phyloP scores from a whole-genome alignment of 2,888 invertebrate species.

The Falcaria lacertinaria region DNA sequence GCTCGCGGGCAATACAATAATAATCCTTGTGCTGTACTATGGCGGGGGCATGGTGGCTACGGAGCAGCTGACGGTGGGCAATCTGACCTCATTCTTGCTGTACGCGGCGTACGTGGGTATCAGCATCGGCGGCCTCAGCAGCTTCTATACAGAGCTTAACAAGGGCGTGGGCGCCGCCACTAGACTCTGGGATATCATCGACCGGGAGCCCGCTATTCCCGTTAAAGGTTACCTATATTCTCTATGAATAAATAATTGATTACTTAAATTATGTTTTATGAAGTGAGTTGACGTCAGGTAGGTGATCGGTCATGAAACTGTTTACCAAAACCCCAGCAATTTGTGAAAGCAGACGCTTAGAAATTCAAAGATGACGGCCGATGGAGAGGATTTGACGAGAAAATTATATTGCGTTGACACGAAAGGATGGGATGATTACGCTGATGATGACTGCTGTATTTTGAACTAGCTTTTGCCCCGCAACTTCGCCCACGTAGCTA shows the following conservation, averaged over 20 bases:
- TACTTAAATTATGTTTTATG: too few species aligned
- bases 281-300: too few species aligned
- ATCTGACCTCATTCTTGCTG: slow-evolving; percentile 94
- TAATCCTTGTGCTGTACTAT: slow-evolving; percentile 94
- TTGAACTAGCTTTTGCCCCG: too few species aligned
- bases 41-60: slow-evolving; percentile 94
- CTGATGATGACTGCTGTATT: too few species aligned
- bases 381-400: too few species aligned
- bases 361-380: too few species aligned
- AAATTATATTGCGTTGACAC: too few species aligned
- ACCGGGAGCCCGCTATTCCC: slow-evolving; percentile 88
- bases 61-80: slow-evolving; percentile 89
- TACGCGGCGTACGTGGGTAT: slow-evolving; percentile 97
- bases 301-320: too few species aligned
- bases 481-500: too few species aligned
- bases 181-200: slow-evolving; percentile 93
- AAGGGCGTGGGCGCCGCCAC: slow-evolving; percentile 95
- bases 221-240: slow-evolving; percentile 72
- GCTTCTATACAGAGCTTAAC: slow-evolving; percentile 96
- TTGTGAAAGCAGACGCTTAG: too few species aligned
- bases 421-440: too few species aligned
- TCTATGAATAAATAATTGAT: neutral
- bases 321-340: too few species aligned
- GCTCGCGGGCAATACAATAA: slow-evolving; percentile 92
- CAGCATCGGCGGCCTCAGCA: slow-evolving; percentile 93